Evolutionary conservation across 2,113 vertebrate genomes (phyloP).

Genomic region (Marmota monax): DNA sequence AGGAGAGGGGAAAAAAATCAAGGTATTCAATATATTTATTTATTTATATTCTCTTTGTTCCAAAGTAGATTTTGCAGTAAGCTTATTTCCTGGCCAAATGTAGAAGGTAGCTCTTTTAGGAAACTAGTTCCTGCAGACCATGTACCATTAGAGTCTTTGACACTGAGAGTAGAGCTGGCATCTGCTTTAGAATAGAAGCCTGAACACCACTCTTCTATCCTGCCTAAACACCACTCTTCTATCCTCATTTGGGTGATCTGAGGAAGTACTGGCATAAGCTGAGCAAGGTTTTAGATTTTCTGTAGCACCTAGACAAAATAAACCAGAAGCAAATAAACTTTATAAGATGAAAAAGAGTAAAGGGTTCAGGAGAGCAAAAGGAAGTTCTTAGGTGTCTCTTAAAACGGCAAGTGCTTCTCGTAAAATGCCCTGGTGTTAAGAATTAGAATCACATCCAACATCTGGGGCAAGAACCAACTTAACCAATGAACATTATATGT

Average conservation of each 20-base stretch:
- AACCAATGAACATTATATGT: neutral
- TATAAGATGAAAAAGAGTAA: neutral
- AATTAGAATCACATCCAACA: neutral
- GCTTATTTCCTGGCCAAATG: neutral
- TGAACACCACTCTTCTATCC: neutral
- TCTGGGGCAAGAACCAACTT: neutral
- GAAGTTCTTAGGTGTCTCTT: neutral
- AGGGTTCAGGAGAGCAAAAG: neutral
- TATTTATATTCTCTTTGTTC: neutral
- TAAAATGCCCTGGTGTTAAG: neutral
- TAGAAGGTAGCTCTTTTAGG: neutral
- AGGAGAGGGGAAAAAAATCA: neutral
- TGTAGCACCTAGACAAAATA: neutral
- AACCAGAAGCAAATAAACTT: neutral
- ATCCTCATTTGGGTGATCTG: neutral
- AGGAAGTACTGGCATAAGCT: neutral
- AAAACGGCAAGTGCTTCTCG: neutral
- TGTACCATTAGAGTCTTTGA: neutral
- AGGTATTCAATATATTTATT: neutral
- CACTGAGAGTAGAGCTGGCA: neutral
- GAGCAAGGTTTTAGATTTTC: conserved; percentile 5
- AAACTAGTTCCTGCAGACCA: neutral
- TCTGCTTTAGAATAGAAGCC: neutral
- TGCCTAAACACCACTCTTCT: neutral
- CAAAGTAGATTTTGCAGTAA: neutral